Base-by-base conservation (phyloP, 2,888 invertebrate genomes). In the Amphipoea oculea region DNA sequence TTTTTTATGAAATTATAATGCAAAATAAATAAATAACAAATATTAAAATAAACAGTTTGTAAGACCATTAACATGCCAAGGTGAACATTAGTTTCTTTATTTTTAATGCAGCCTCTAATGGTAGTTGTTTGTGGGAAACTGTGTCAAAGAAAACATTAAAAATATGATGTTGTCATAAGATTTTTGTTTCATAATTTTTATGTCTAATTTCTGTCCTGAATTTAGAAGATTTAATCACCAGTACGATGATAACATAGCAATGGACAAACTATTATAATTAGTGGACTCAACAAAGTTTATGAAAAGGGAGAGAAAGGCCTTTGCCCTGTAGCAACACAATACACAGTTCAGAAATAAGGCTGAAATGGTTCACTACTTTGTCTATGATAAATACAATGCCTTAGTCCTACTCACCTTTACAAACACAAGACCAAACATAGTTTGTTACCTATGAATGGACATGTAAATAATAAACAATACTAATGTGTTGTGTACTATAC, bases 391-490 rank as follows among this genome's bases (percentile, higher is more conserved):
- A 45, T 42, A 69, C 36, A 78, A 67, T 68, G 70, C 51, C 69
- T 42, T 36, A 51, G 20, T 72, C 40, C 57, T 54, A 51, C n/a
- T 65, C 65, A 36, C 51, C 82, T 88, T 74, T 60, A 73, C 45
- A 81, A 76, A 75, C 42, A 80, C 60, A 76, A 70, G 66, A 76
- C 79, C 79, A 57, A 78, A 80, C 54, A 83, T 42, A 75, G 62
- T 79, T 76, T 86, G 62, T 80, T 70, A 54, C 42, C 48, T 29
- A 66, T 76, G 76, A 79, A 89, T 82, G 65, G 72, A 65, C n/a
- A 76, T 76, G 82, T 79, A 80, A 87, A 87, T 85, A 88, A 84
- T 79, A 87, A 86, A 81, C 84, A 88, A 81, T 70, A 74, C 20
- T 66, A 57, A 51, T 70, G 57, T 74, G 36, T 63, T 77, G 62